Evolutionary conservation across 2,888 invertebrate species (phyloP), one percentile per base, ranked within the genome.

Genomic region (Campaea margaritaria): DNA sequence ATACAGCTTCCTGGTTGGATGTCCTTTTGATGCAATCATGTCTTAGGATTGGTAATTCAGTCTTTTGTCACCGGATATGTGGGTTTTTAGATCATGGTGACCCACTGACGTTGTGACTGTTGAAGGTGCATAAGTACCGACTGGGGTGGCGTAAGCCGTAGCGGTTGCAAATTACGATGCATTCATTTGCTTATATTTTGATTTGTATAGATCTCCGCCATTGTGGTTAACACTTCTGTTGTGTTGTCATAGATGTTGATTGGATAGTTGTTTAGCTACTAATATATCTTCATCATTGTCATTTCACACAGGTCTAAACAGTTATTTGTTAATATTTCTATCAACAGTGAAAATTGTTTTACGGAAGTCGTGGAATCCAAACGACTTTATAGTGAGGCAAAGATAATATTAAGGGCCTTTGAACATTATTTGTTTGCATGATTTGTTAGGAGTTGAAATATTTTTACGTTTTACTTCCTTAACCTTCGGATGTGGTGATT

Each of bases 1-100:
- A 43, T 51, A 47, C 47, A 27, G 12, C 42, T 60, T 60, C 55
- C 60, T 55, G 14, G 39, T 53, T n/a, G 15, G 13, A 45, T 39
- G 14, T n/a, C 16, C 48, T 41, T 47, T 48, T 57, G 42, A 12
- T 53, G 44, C 39, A 53, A 52, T 48, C 48, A 48, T 12, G 15
- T 7, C 14, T 39, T 5, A 14, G 14, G 1, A 45, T 0, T 44
- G 14, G 21, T 27, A 13, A 45, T 45, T 39, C 15, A 46, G 31
- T 53, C 15, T 45, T 39, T 9, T 27, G 27, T 12, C 31, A 31
- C 47, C 36, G 47, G 47, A 47, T 36, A 21, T 8, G 9, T n/a
- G 21, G 16, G 9, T 21, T 12, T 36, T 31, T 13, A 46, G 31
- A 34, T 14, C 44, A 27, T 36, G 12, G 41, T 16, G 16, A 38